phyloP scores from a whole-genome alignment of 2,113 vertebrate species.

The Corapipo altera region DNA sequence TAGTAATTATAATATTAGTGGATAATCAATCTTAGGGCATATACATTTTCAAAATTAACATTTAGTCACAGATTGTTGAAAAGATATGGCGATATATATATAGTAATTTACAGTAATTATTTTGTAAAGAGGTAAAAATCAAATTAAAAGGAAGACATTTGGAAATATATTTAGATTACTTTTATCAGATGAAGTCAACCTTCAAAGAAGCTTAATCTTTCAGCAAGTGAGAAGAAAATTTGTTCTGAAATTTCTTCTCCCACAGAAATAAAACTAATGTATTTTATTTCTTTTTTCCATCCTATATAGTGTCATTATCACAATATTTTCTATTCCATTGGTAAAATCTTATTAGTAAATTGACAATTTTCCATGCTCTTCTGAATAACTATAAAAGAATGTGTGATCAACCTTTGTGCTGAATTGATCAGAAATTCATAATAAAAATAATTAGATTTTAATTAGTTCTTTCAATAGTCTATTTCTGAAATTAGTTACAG shows the following conservation, averaged over 20 bases:
- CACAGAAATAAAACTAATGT: neutral
- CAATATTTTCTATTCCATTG: neutral
- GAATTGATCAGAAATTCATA: constrained; percentile 30
- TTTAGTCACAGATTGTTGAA: neutral
- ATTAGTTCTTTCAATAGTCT: constrained; percentile 50
- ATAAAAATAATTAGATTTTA: constrained; percentile 50
- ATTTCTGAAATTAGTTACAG: constrained; percentile 50
- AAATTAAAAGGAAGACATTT: neutral
- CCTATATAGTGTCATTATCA: neutral
- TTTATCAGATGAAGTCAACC: neutral
- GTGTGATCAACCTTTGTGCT: neutral
- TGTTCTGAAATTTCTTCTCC: neutral
- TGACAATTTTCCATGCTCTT: neutral
- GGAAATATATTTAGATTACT: neutral
- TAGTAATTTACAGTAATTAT: neutral
- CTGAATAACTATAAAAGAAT: neutral
- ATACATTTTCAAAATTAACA: neutral
- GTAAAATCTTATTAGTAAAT: constrained; percentile 3
- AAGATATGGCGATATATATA: neutral
- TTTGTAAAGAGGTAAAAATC: neutral
- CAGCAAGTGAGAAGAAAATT: neutral
- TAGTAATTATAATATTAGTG: neutral
- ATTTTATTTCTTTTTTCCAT: neutral
- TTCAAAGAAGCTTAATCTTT: neutral
- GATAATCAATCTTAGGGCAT: neutral